phyloP scores from a whole-genome alignment of 1,140 invertebrate species.

The Zaprionus africanus region DNA sequence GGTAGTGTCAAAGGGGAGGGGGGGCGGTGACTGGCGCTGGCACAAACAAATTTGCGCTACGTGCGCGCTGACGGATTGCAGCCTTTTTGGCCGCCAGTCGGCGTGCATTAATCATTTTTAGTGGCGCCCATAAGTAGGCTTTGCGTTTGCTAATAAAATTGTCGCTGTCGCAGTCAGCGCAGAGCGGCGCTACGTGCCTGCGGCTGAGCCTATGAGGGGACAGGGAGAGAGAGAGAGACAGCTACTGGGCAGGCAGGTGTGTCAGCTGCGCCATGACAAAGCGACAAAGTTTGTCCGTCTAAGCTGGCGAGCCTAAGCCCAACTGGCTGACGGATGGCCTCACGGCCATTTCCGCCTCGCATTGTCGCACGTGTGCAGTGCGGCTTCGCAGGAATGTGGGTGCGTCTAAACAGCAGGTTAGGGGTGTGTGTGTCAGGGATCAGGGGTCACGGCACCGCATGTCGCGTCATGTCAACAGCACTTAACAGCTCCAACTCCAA shows the following conservation, averaged over 20 bases:
- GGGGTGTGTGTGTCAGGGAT: not conserved
- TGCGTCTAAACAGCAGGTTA: slow-evolving; percentile 5
- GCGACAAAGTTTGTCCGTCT: slow-evolving; percentile 72
- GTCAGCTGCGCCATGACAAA: slow-evolving; percentile 72
- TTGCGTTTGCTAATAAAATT: slow-evolving; percentile 79
- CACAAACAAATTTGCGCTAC: slow-evolving; percentile 75
- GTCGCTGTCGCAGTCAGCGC: slow-evolving; percentile 52
- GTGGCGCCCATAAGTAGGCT: slow-evolving; percentile 80
- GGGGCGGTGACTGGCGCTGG: not conserved
- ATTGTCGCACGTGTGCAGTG: slow-evolving; percentile 39
- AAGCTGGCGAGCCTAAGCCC: slow-evolving; percentile 45
- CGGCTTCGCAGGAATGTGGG: slow-evolving; percentile 25
- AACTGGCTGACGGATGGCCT: slow-evolving; percentile 45
- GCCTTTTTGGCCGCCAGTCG: slow-evolving; percentile 75
- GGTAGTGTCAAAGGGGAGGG: not conserved
- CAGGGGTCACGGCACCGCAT: slow-evolving; percentile 9
- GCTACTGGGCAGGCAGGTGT: slow-evolving; percentile 43
- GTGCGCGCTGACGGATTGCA: slow-evolving; percentile 79
- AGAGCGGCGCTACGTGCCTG: slow-evolving; percentile 58
- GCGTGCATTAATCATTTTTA: slow-evolving; percentile 82
- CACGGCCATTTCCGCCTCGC: slow-evolving; percentile 18
- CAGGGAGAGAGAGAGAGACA: not conserved
- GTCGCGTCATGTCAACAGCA: slow-evolving; percentile 46
- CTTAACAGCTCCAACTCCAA: slow-evolving; percentile 15
- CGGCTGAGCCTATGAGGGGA: slow-evolving; percentile 18